Conservation (phyloP, 2,888 invertebrate genomes). For the Orthonevra nobilis region DNA sequence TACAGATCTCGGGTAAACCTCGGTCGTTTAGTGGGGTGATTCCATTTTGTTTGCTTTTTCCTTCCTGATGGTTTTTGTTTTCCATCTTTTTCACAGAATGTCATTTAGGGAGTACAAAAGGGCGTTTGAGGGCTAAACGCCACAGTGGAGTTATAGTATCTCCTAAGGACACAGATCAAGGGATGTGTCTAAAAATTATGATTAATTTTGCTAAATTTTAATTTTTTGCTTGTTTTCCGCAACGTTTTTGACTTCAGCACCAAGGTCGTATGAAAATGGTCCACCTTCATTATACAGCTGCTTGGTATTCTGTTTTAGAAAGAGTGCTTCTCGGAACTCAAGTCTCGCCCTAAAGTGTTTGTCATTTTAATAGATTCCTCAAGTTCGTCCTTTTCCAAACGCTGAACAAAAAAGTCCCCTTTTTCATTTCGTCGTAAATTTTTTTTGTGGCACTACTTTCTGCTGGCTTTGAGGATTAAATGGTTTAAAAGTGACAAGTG, state of each 20-base stretch:
- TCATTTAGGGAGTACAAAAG: too few relatives aligned
- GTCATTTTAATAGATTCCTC: slow-evolving; percentile 28
- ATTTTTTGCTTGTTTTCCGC: background rate
- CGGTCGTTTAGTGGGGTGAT: slow-evolving; percentile 2
- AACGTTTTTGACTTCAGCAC: too few relatives aligned
- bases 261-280: too few relatives aligned
- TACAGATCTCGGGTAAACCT: slow-evolving; percentile 21
- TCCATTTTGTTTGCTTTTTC: background rate
- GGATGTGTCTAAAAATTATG: slow-evolving; percentile 13
- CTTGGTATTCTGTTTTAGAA: background rate
- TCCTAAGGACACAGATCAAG: background rate
- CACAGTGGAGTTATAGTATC: background rate
- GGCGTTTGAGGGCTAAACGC: slow-evolving; percentile 5
- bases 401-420: too few relatives aligned
- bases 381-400: background rate
- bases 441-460: background rate
- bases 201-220: slow-evolving; percentile 3
- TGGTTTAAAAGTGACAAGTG: slow-evolving; percentile 4
- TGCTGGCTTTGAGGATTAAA: slow-evolving; percentile 2
- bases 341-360: slow-evolving; percentile 17
- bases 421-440: too few relatives aligned
- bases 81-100: background rate
- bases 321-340: background rate
- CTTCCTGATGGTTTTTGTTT: background rate
- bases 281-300: too few relatives aligned